Evolutionary conservation across 2,797 vertebrate genomes (phyloP), one percentile per base, ranked within the genome.

Genomic region (Mormyrus hasselquistii): DNA sequence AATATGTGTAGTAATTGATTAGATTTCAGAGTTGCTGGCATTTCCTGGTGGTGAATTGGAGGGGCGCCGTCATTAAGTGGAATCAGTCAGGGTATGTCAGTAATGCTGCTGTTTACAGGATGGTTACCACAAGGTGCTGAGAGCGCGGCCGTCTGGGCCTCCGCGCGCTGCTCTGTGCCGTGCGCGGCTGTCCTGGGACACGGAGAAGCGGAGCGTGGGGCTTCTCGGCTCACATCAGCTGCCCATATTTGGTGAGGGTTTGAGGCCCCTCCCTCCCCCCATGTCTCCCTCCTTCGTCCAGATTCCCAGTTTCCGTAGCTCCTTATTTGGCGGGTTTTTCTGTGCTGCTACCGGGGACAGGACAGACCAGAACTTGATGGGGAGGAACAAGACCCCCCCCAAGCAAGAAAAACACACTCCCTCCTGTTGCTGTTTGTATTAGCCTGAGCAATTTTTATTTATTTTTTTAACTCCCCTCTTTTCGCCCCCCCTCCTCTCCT

Each of bases 201-300:
- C 69, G 50, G 4, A 47, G 84, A 55, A 25, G 19, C 79, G 84
- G 83, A 73, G 49, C 0, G 4, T 19, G 44, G 5, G 82, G 19
- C 57, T 5, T 49, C 19, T 50, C 50, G 89, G 86, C 93, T 93
- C 91, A 90, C 82, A 90, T 89, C 90, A 93, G 90, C 94, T 94
- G 94, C 92, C 97, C 97, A 95, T 97, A 97, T 98, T 98, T 97
- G 97, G 98, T 95, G 94, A 90, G 92, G 19, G 91, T 95, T 95
- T 95, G 96, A 95, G 94, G 92, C 91, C 95, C 73, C 73, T 44
- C 88, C 94, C 94, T 95, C 16, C 4, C 16, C 14, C 4, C 9
- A 34, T 34, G 29, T 95, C 94, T 95, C 94, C 95, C 95, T 90
- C 93, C 93, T 93, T 93, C 92, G 91, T 92, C 93, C 91, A 93